Evolutionary conservation across 2,113 vertebrate species (phyloP).

Genomic region (Patagioenas fasciata): DNA sequence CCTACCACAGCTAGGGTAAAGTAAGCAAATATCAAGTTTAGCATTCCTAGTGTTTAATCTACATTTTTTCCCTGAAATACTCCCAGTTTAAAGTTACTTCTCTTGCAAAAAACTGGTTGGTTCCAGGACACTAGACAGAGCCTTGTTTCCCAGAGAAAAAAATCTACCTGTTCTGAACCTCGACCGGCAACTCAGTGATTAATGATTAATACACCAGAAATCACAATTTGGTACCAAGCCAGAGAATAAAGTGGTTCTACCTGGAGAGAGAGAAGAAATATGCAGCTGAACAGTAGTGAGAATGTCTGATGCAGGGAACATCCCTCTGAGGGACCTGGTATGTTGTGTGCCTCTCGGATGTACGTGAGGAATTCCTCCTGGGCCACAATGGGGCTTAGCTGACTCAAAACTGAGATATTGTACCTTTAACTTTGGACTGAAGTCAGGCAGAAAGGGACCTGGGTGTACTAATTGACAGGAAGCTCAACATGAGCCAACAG

Average conservation of each 20-base stretch:
- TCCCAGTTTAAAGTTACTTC: not conserved
- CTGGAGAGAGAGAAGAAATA: not conserved
- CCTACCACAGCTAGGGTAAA: not conserved
- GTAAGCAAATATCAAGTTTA: not conserved
- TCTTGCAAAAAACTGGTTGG: not conserved
- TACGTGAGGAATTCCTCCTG: not conserved
- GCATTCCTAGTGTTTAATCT: not conserved
- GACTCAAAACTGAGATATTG: not conserved
- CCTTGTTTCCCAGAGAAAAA: not conserved
- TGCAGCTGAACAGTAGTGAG: not conserved
- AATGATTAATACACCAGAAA: not conserved
- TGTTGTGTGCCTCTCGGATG: fast-evolving
- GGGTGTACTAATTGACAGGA: too few species aligned
- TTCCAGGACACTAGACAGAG: not conserved
- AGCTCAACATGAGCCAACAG: too few species aligned
- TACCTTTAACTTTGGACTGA: not conserved
- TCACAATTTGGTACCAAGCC: not conserved
- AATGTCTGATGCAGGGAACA: not conserved
- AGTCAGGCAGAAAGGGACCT: too few species aligned
- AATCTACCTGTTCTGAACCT: not conserved
- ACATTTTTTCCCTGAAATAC: not conserved
- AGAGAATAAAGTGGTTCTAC: not conserved
- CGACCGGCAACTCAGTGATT: not conserved
- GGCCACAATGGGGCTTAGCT: not conserved
- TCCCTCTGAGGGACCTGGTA: not conserved